Evolutionary conservation across 2,797 vertebrate species (phyloP).

Genomic region (Coccyzus lansbergi): DNA sequence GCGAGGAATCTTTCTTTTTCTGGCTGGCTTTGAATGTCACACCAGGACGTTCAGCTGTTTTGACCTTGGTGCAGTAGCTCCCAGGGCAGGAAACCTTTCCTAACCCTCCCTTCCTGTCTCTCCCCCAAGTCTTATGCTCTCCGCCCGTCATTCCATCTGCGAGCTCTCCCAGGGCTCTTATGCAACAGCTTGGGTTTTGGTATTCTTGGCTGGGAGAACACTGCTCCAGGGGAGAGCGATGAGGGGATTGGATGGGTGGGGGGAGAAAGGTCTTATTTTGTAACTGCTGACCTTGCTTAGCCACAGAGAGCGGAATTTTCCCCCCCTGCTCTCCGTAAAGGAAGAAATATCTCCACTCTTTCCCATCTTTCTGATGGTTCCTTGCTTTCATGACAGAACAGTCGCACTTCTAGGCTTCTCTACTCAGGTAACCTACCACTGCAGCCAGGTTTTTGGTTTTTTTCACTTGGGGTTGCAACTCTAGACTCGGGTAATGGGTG

Average conservation of each 20-base stretch:
- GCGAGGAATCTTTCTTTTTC: conserved; percentile 71
- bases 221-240: not conserved
- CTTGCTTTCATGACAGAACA: not conserved
- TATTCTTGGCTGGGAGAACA: not conserved
- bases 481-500: fast-evolving
- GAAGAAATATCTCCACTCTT: not conserved
- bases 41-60: conserved; percentile 78
- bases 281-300: not conserved
- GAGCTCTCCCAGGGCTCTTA: not conserved
- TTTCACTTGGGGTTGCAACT: not conserved
- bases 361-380: not conserved
- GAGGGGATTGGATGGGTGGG: not conserved
- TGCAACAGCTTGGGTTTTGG: not conserved
- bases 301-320: not conserved
- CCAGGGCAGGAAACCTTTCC: conserved; percentile 25
- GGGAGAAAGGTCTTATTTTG: not conserved
- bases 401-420: not conserved
- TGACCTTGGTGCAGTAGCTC: conserved; percentile 54
- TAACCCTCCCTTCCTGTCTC: conserved; percentile 1
- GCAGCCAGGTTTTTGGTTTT: not conserved
- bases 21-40: conserved; percentile 82
- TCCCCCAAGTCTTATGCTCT: not conserved
- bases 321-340: not conserved
- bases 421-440: not conserved
- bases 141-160: not conserved